phyloP scores from a whole-genome alignment of 2,113 vertebrate genomes.

The Pituophis catenifer region DNA sequence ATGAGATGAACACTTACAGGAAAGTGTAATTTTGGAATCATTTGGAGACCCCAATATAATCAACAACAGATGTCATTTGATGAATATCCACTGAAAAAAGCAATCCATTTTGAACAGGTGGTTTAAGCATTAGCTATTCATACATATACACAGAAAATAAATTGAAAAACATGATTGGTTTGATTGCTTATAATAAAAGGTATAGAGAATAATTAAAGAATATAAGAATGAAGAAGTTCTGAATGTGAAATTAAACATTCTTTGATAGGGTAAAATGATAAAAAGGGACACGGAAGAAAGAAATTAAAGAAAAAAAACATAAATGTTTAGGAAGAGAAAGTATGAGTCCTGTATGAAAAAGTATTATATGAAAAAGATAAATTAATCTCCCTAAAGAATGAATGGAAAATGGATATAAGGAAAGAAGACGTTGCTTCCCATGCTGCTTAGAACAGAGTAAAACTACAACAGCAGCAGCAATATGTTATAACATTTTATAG shows the following conservation, averaged over 20 bases:
- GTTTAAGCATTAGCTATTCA: background rate
- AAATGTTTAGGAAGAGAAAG: background rate
- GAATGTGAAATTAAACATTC: background rate
- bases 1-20: background rate
- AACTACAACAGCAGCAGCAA: background rate
- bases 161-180: background rate
- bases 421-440: background rate
- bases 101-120: background rate
- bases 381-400: background rate
- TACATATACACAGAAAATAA: background rate
- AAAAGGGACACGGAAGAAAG: background rate
- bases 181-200: background rate
- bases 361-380: background rate
- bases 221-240: background rate
- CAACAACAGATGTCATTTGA: background rate
- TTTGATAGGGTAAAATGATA: background rate
- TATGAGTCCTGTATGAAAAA: background rate
- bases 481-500: background rate
- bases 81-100: background rate
- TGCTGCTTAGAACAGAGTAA: background rate
- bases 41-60: background rate
- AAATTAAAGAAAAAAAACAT: background rate
- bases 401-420: background rate
- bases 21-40: background rate
- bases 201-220: background rate